These are phyloP conservation scores for Syngnathus floridae DNA, from an alignment of 2,113 vertebrate genomes.

Conservation along the genomic window DNA sequence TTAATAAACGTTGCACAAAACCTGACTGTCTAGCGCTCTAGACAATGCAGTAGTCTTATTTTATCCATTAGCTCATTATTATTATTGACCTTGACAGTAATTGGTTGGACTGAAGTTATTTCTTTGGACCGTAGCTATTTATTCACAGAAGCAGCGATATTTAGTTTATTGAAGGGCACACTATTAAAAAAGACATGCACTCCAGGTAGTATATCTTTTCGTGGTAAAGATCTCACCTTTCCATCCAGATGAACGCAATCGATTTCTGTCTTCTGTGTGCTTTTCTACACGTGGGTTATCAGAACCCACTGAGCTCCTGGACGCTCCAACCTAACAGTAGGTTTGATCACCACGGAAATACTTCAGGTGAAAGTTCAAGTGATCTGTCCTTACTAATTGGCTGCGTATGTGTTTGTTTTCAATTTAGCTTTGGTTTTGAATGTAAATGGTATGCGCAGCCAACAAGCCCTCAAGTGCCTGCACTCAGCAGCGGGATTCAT, in stretches of 20 bases:
- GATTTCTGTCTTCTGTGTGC: slow-evolving; percentile 14
- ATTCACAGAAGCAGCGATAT: too few species aligned
- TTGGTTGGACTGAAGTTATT: too few species aligned
- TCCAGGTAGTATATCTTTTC: background rate
- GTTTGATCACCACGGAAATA: slow-evolving; percentile 3
- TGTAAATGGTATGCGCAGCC: slow-evolving; percentile 30
- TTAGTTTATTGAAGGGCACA: too few species aligned
- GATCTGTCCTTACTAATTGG: background rate
- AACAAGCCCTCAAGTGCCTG: slow-evolving; percentile 42
- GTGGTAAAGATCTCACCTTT: background rate
- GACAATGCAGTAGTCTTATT: background rate
- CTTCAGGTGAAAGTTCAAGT: background rate
- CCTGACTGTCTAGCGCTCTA: background rate
- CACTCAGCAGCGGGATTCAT: slow-evolving; percentile 6
- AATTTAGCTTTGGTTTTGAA: slow-evolving; percentile 54
- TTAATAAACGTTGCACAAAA: background rate
- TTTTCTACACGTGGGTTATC: slow-evolving; percentile 20
- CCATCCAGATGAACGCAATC: slow-evolving; percentile 44
- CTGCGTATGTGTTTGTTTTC: background rate
- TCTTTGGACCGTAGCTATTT: too few species aligned
- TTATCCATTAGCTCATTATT: background rate
- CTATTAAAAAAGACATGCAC: background rate
- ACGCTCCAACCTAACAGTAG: slow-evolving; percentile 50
- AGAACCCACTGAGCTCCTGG: slow-evolving; percentile 31
- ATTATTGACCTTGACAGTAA: too few species aligned